phyloP scores from a whole-genome alignment of 1,140 invertebrate genomes.

The Tyrophagus putrescentiae region DNA sequence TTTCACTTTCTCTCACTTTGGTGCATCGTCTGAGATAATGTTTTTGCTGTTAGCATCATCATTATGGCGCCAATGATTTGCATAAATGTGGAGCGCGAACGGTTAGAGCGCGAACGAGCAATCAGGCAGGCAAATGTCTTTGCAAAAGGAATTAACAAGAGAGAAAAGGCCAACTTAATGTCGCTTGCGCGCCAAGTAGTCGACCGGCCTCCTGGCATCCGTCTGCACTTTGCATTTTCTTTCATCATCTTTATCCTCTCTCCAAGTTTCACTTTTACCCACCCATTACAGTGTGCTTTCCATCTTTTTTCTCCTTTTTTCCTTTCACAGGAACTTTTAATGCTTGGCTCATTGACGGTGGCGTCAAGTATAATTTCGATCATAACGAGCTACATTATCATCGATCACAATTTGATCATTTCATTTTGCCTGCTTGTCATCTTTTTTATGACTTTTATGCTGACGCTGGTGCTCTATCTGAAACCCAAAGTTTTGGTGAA shows the following conservation, averaged over 20 bases:
- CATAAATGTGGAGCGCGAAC: too few species aligned
- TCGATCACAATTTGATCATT: slow-evolving; percentile 14
- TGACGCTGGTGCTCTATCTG: neutral
- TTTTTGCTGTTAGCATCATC: too few species aligned
- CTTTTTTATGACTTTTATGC: slow-evolving; percentile 13
- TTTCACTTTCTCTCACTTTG: too few species aligned
- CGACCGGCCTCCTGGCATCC: too few species aligned
- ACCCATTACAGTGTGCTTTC: neutral
- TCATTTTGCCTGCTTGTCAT: slow-evolving; percentile 6
- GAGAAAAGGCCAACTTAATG: too few species aligned
- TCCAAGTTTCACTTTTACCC: slow-evolving; percentile 2
- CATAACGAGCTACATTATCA: slow-evolving; percentile 16
- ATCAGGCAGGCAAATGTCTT: too few species aligned
- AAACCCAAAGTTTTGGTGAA: neutral
- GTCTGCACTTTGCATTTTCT: neutral
- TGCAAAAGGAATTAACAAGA: too few species aligned
- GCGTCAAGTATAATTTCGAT: slow-evolving; percentile 14
- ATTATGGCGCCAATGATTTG: too few species aligned
- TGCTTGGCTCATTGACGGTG: slow-evolving; percentile 10
- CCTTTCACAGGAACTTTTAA: slow-evolving; percentile 11
- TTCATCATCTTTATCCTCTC: neutral
- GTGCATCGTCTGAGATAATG: too few species aligned
- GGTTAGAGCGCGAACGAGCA: too few species aligned
- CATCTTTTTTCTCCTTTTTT: neutral
- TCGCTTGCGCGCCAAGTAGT: too few species aligned